Conservation (phyloP, 1,140 invertebrate species). For the Andricus grossulariae region DNA sequence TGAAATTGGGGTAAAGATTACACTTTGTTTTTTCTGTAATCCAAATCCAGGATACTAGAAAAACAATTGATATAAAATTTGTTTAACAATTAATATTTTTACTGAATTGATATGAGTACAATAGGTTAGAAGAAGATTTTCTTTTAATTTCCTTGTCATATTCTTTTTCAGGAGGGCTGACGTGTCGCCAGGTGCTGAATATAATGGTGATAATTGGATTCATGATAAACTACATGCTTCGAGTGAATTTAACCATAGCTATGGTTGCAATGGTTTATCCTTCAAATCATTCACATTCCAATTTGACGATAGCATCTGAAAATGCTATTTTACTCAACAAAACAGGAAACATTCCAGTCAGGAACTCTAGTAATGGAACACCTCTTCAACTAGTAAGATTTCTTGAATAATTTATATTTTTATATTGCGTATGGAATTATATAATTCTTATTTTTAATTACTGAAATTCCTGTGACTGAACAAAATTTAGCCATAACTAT, state of each 20-base stretch:
- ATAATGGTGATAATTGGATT: constrained; percentile 90
- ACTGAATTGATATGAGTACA: no score
- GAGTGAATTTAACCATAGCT: constrained; percentile 92
- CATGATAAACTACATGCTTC: constrained; percentile 91
- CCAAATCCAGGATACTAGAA: no score
- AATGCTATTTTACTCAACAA: not conserved
- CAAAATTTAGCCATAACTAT: no score
- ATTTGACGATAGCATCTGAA: not conserved
- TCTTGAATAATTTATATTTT: no score
- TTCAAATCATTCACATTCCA: constrained; percentile 61
- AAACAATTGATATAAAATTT: no score
- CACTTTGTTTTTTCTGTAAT: no score
- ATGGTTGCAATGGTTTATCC: constrained; percentile 89
- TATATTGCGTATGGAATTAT: not conserved
- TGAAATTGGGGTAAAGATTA: no score
- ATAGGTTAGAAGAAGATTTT: not conserved
- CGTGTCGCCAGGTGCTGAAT: constrained; percentile 87
- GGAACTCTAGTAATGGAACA: not conserved
- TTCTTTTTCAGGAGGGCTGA: constrained; percentile 80
- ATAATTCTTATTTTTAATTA: not conserved
- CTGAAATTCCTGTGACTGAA: no score
- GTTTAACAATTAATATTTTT: no score
- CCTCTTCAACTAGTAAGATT: constrained; percentile 5
- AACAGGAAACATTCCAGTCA: constrained; percentile 9
- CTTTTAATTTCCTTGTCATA: not conserved